Conservation (phyloP, 2,797 vertebrate species). For the Phoxinus dragarum region DNA sequence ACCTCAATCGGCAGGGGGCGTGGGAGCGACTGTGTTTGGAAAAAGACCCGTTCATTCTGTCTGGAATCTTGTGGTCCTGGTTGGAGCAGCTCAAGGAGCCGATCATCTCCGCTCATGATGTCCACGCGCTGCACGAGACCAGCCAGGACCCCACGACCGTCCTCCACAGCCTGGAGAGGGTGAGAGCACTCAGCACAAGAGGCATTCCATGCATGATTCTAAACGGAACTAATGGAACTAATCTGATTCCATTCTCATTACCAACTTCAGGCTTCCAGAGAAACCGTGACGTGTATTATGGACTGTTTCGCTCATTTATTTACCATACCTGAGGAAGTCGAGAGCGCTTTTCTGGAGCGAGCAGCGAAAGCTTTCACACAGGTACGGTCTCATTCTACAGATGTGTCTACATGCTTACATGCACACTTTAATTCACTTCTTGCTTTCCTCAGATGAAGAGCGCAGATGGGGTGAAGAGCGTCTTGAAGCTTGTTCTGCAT, state of each 20-base stretch:
- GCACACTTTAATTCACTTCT: conserved; percentile 38
- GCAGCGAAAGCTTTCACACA: conserved; percentile 90
- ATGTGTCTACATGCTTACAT: conserved; percentile 53
- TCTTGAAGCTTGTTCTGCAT: conserved; percentile 82
- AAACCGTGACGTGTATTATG: conserved; percentile 87
- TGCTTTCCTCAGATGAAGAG: conserved; percentile 75
- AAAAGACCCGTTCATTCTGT: conserved; percentile 90
- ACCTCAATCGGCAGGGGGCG: conserved; percentile 89
- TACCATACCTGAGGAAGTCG: conserved; percentile 82
- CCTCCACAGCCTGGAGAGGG: conserved; percentile 84
- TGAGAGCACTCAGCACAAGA: conserved; percentile 60
- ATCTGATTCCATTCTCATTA: not conserved
- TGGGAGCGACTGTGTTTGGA: conserved; percentile 93
- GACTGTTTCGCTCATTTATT: conserved; percentile 87
- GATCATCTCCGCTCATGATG: conserved; percentile 80
- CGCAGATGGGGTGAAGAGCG: conserved; percentile 75
- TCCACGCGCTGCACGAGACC: conserved; percentile 76
- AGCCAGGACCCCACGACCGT: conserved; percentile 73
- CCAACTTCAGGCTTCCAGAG: conserved; percentile 81
- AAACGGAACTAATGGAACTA: not conserved
- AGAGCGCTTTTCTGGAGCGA: conserved; percentile 85
- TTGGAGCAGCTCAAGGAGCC: conserved; percentile 95
- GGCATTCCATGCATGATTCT: not conserved
- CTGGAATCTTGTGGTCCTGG: conserved; percentile 96
- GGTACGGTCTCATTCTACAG: conserved; percentile 70